Percentiles rank a stretch among this genome's conserved stretches.
phyloP scores from a whole-genome alignment of 92 coral and sea anemone genomes.

The Parazoanthus swiftii region DNA sequence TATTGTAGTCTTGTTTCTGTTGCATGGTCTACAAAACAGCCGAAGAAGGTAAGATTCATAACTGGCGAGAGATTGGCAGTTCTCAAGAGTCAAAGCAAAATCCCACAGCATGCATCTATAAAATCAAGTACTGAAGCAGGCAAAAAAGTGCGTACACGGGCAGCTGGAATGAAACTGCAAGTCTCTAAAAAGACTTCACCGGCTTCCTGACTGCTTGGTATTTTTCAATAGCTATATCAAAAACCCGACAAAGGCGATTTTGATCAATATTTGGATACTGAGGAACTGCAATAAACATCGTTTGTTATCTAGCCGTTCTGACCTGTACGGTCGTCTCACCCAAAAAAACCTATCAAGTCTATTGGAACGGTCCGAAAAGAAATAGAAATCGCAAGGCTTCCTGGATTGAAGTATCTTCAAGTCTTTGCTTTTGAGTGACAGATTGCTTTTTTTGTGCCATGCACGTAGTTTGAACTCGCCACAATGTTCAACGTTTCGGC shows the following conservation, averaged over 20 bases:
- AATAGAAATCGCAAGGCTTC: not conserved
- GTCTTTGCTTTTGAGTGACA: not conserved
- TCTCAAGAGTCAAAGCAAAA: too few species aligned
- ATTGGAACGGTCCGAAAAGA: too few species aligned
- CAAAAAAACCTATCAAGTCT: too few species aligned
- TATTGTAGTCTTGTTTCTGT: too few species aligned
- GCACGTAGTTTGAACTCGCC: not conserved
- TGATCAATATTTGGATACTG: not conserved
- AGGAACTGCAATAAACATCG: not conserved
- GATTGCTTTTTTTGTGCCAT: too few species aligned
- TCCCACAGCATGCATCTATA: too few species aligned
- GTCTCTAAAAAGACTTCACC: not conserved
- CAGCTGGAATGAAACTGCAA: not conserved
- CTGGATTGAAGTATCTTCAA: not conserved
- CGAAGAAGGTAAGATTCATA: too few species aligned
- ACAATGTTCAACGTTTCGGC: conserved; percentile 26
- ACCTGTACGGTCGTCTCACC: too few species aligned
- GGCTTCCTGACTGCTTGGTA: not conserved
- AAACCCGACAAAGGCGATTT: not conserved
- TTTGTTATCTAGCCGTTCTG: too few species aligned
- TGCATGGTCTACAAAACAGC: too few species aligned
- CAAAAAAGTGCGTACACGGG: not conserved
- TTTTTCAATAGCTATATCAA: not conserved
- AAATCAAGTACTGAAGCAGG: not conserved
- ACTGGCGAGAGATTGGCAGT: too few species aligned